phyloP scores from a whole-genome alignment of 2,113 vertebrate genomes.

The Chamaea fasciata region DNA sequence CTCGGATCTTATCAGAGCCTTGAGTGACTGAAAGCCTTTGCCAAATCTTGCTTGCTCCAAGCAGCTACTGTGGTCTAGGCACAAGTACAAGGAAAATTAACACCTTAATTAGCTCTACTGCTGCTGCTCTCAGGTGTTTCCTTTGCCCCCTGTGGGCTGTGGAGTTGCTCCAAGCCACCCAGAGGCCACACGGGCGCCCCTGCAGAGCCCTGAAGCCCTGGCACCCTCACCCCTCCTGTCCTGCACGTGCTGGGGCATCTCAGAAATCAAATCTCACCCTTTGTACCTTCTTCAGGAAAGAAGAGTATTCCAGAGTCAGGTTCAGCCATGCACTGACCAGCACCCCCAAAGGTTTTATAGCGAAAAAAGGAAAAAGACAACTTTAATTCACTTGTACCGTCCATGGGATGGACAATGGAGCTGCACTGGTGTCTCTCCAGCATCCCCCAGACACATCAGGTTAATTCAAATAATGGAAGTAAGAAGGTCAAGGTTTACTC shows the following conservation, averaged over 20 bases:
- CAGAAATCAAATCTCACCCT: neutral
- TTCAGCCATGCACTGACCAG: neutral
- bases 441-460: neutral
- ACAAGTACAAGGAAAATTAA: neutral
- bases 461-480: neutral
- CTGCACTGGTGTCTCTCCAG: neutral
- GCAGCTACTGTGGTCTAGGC: neutral
- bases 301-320: neutral
- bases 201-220: neutral
- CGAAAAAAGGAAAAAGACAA: neutral
- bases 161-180: neutral
- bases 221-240: neutral
- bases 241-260: rapidly evolving
- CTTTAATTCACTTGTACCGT: neutral
- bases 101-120: neutral
- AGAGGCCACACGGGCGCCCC: too few relatives aligned
- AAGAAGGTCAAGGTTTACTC: neutral
- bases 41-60: neutral
- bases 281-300: neutral
- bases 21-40: neutral
- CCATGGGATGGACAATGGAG: neutral
- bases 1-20: neutral
- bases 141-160: neutral
- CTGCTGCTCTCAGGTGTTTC: neutral
- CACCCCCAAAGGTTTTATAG: neutral